A percentile compares a stretch with the other conserved stretches of the same genome.
Evolutionary conservation across 2,113 vertebrate species (phyloP).

Genomic region (Sorex araneus): DNA sequence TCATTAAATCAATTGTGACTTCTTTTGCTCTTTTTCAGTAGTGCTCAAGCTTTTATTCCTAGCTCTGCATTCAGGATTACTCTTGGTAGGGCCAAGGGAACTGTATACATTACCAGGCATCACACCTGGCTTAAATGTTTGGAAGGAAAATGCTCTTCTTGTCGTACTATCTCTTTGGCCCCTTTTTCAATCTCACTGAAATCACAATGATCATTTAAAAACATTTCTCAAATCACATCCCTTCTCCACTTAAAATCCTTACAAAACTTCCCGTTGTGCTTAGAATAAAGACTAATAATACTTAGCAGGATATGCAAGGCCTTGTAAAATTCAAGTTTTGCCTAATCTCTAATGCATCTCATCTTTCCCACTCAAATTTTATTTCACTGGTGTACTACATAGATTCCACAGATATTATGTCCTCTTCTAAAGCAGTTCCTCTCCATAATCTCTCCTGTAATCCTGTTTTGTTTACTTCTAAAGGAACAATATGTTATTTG

Average conservation of each 20-base stretch:
- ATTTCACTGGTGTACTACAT: background rate
- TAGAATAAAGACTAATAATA: slow-evolving; percentile 27
- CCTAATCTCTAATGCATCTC: background rate
- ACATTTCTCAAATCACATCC: background rate
- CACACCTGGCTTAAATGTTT: too few relatives aligned
- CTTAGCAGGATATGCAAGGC: background rate
- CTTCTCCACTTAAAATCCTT: slow-evolving; percentile 9
- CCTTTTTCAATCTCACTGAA: background rate
- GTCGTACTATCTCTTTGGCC: too few relatives aligned
- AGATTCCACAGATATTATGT: background rate
- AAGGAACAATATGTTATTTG: background rate
- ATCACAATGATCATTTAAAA: background rate
- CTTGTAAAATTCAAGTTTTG: background rate
- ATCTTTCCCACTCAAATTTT: background rate
- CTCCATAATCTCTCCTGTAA: slow-evolving; percentile 17
- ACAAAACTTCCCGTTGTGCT: background rate
- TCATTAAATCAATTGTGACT: too few relatives aligned
- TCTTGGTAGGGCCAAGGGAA: too few relatives aligned
- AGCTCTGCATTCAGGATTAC: too few relatives aligned
- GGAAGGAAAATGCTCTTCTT: too few relatives aligned
- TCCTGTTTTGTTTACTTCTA: background rate
- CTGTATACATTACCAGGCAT: too few relatives aligned
- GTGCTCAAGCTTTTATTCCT: too few relatives aligned
- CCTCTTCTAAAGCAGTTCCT: background rate
- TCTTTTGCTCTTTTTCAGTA: too few relatives aligned